Percentiles rank a stretch among this genome's conserved stretches.
Conservation (phyloP, 2,888 invertebrate species). For the Drosophila setosimentum region DNA sequence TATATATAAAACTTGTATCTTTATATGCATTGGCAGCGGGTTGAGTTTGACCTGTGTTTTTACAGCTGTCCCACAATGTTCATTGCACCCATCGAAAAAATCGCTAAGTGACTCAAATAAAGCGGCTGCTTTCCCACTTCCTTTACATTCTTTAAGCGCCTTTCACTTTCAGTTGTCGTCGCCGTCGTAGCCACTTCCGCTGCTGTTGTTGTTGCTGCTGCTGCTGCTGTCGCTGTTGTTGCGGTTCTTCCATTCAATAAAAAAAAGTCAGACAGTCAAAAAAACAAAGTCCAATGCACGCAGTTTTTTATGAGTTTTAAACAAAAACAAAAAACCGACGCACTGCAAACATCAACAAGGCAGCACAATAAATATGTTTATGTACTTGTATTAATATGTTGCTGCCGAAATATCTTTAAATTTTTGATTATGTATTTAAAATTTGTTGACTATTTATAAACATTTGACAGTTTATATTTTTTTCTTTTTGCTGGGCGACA, state of each 20-base stretch:
- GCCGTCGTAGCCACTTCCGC: slow-evolving; percentile 38
- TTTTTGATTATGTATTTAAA: slow-evolving; percentile 71
- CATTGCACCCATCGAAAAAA: slow-evolving; percentile 31
- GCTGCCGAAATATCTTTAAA: slow-evolving; percentile 56
- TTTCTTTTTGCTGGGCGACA: slow-evolving; percentile 22
- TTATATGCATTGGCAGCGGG: slow-evolving; percentile 9
- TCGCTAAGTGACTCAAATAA: slow-evolving; percentile 10
- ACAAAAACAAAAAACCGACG: slow-evolving; percentile 34
- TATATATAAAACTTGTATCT: neutral
- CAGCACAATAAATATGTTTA: slow-evolving; percentile 33
- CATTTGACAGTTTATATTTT: slow-evolving; percentile 48
- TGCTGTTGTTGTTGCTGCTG: slow-evolving; percentile 43
- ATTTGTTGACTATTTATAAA: slow-evolving; percentile 59
- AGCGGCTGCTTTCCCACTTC: slow-evolving; percentile 51
- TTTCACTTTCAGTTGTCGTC: slow-evolving; percentile 70
- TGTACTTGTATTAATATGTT: slow-evolving; percentile 28
- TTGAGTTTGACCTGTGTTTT: neutral
- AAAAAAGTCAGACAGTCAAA: neutral
- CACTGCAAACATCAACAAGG: slow-evolving; percentile 59
- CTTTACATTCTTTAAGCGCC: slow-evolving; percentile 60
- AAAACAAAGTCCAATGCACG: slow-evolving; percentile 72
- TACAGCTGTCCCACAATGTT: slow-evolving; percentile 16
- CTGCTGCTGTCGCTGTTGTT: slow-evolving; percentile 23
- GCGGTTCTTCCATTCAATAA: slow-evolving; percentile 24
- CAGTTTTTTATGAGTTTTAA: slow-evolving; percentile 56